These are phyloP conservation scores for Vultur gryphus DNA, from an alignment of 2,797 vertebrate genomes.

Conservation along the genomic window DNA sequence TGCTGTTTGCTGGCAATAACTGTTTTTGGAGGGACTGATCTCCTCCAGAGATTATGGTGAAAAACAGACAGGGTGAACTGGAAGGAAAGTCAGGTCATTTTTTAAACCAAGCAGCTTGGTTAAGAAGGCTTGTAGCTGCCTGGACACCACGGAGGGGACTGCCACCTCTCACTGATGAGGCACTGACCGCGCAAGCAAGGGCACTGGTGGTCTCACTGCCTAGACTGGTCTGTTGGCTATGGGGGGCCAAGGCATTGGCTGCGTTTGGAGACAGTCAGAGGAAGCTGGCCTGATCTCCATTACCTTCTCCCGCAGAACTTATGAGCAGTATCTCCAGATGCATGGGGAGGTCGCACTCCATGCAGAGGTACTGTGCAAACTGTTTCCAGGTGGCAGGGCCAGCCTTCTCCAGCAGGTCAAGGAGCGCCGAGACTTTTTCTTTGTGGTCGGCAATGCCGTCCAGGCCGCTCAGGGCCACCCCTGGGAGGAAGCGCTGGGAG, in stretches of 20 bases:
- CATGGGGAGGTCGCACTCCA: constrained; percentile 80
- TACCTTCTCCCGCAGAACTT: constrained; percentile 70
- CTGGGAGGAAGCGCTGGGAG: constrained; percentile 63
- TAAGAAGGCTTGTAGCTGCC: not conserved
- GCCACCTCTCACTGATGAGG: not conserved
- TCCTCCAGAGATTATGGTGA: not conserved
- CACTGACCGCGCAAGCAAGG: not conserved
- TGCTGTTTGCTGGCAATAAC: not conserved
- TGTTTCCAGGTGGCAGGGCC: constrained; percentile 58
- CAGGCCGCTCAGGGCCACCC: not conserved
- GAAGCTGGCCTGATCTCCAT: not conserved
- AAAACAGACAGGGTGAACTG: not conserved
- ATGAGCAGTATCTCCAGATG: constrained; percentile 80
- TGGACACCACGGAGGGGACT: not conserved
- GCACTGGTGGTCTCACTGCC: not conserved
- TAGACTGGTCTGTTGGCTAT: not conserved
- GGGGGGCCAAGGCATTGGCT: rapidly evolving
- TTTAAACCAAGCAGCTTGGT: not conserved
- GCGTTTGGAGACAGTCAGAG: not conserved
- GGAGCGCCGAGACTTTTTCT: constrained; percentile 36
- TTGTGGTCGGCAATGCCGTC: not conserved
- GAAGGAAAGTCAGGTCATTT: not conserved
- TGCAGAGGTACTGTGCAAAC: constrained; percentile 78
- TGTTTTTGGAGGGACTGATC: not conserved
- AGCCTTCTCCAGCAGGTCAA: constrained; percentile 67